These are phyloP conservation scores for Nebria brevicollis DNA, from an alignment of 2,888 invertebrate species.

Conservation along the genomic window DNA sequence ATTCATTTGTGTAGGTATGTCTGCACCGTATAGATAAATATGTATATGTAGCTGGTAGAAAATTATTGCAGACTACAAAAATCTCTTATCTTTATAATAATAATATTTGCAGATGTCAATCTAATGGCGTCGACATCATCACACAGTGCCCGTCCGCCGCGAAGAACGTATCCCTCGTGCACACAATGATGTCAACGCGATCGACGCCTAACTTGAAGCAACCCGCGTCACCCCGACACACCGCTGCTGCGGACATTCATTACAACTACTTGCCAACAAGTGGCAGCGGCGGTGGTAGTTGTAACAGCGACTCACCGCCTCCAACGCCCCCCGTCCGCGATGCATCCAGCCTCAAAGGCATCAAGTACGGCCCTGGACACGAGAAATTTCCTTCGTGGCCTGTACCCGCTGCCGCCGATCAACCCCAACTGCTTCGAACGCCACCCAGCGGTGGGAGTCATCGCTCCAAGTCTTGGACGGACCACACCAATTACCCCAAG, in stretches of 20 bases:
- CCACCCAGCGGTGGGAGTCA: conserved; percentile 68
- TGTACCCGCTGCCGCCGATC: conserved; percentile 69
- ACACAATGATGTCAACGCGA: conserved; percentile 63
- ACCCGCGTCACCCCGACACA: conserved; percentile 51
- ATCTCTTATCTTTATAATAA: neutral
- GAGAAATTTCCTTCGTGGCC: conserved; percentile 83
- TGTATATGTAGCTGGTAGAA: neutral
- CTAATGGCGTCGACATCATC: conserved; percentile 46
- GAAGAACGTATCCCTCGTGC: conserved; percentile 58
- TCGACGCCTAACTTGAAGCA: conserved; percentile 63
- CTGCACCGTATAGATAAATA: too few relatives aligned
- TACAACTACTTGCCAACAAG: neutral
- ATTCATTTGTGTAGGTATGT: too few relatives aligned
- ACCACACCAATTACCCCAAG: conserved; percentile 76
- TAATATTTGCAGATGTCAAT: conserved; percentile 28
- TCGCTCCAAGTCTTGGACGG: conserved; percentile 77
- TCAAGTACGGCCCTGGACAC: conserved; percentile 76
- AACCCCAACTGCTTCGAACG: conserved; percentile 62
- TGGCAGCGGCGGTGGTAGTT: conserved; percentile 52
- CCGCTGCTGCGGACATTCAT: conserved; percentile 32
- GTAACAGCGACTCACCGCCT: conserved; percentile 67
- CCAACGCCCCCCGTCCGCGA: conserved; percentile 73
- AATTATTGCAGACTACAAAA: neutral
- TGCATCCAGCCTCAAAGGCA: conserved; percentile 73
- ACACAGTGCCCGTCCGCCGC: conserved; percentile 49